Conservation (phyloP, 2,888 invertebrate genomes). For the Mythimna vitellina region DNA sequence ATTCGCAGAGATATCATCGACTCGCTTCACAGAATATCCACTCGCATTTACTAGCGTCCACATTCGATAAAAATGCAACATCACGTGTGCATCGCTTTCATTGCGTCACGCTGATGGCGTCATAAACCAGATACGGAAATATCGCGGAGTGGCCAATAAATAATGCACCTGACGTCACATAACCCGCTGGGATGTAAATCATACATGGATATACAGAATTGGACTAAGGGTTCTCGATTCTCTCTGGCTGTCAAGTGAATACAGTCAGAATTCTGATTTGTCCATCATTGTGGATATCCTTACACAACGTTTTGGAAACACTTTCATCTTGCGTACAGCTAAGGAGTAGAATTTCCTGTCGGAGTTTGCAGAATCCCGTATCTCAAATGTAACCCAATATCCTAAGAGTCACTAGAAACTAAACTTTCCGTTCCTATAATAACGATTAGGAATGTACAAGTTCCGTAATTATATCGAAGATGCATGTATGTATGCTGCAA, state of each 20-base stretch:
- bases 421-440: neutral
- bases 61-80: conserved; percentile 46
- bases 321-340: too few species aligned
- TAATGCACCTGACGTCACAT: conserved; percentile 52
- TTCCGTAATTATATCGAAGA: neutral
- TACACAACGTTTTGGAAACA: too few species aligned
- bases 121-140: conserved; percentile 45
- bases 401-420: conserved; percentile 14
- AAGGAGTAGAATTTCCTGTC: too few species aligned
- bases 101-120: conserved; percentile 26
- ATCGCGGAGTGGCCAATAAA: conserved; percentile 50
- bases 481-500: conserved; percentile 17
- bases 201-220: neutral
- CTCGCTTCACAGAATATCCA: conserved; percentile 10
- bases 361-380: neutral
- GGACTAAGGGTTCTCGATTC: neutral
- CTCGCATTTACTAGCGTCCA: conserved; percentile 18
- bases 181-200: conserved; percentile 5
- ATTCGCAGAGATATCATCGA: conserved; percentile 19
- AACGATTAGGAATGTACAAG: neutral
- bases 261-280: neutral
- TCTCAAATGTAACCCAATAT: neutral
- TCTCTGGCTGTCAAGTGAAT: neutral
- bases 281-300: neutral
- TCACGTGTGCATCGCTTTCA: conserved; percentile 43